These are phyloP conservation scores for Cisticola juncidis DNA, from an alignment of 2,113 vertebrate species.

Conservation along the genomic window DNA sequence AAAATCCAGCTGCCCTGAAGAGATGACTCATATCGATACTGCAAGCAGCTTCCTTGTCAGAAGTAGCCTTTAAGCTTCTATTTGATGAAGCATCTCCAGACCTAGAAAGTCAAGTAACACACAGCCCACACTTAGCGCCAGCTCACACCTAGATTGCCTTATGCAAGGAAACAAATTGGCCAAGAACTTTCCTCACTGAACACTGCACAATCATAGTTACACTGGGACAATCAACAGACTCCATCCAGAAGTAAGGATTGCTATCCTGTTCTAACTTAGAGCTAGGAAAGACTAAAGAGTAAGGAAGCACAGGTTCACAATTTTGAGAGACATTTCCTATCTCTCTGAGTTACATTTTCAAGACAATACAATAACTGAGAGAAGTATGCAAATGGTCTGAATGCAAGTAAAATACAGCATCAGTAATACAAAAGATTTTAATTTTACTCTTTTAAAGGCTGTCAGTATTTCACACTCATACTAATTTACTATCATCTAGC, in stretches of 20 bases:
- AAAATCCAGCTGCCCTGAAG: neutral
- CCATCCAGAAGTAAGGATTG: neutral
- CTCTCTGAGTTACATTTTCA: neutral
- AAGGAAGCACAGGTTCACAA: neutral
- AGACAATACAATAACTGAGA: neutral
- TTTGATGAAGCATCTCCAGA: neutral
- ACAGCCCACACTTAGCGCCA: accelerated
- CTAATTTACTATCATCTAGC: neutral
- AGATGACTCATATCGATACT: neutral
- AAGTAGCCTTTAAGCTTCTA: neutral
- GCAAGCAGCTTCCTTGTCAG: neutral
- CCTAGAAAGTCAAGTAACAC: neutral
- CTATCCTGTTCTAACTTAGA: neutral
- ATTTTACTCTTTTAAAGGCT: neutral
- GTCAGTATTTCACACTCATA: neutral
- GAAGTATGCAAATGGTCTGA: neutral
- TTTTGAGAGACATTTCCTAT: neutral
- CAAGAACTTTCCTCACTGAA: neutral
- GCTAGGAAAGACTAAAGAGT: neutral
- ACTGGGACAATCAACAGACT: neutral
- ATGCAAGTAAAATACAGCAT: neutral
- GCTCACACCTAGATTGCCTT: neutral
- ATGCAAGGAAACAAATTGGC: neutral
- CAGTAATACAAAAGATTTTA: neutral
- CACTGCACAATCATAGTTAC: neutral